Percentiles rank a stretch among this genome's conserved stretches.
phyloP scores from a whole-genome alignment of 1,140 invertebrate species.

The Drosophila suzukii region DNA sequence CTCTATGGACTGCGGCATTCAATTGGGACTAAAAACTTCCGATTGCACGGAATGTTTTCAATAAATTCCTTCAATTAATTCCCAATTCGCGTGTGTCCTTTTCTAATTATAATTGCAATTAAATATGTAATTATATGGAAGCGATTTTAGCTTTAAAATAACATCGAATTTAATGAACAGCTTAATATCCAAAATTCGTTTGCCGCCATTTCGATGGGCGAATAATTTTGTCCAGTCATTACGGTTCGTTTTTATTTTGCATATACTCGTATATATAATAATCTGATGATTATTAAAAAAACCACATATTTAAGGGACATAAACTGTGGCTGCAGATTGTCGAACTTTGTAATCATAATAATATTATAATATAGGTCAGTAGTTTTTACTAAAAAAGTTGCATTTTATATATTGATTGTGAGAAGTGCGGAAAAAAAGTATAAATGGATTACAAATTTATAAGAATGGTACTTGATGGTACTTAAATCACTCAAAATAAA shows the following conservation, averaged over 20 bases:
- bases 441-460: no score
- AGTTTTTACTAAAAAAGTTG: no score
- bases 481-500: no score
- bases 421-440: no score
- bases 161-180: conserved; percentile 12
- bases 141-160: conserved; percentile 17
- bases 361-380: no score
- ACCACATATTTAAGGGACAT: background rate
- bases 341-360: no score
- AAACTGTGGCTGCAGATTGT: no score
- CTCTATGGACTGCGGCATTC: background rate
- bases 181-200: background rate
- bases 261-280: background rate
- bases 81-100: background rate
- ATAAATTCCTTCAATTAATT: conserved; percentile 22
- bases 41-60: background rate
- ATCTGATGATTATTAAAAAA: background rate
- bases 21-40: background rate
- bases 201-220: background rate
- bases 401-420: no score
- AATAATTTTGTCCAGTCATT: conserved; percentile 5
- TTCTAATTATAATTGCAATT: conserved; percentile 19
- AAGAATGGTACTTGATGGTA: no score
- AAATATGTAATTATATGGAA: conserved; percentile 30
- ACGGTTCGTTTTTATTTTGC: conserved; percentile 3